A percentile compares a stretch with the other conserved stretches of the same genome.
phyloP scores from a whole-genome alignment of 2,113 vertebrate species.

The Pimephales promelas region DNA sequence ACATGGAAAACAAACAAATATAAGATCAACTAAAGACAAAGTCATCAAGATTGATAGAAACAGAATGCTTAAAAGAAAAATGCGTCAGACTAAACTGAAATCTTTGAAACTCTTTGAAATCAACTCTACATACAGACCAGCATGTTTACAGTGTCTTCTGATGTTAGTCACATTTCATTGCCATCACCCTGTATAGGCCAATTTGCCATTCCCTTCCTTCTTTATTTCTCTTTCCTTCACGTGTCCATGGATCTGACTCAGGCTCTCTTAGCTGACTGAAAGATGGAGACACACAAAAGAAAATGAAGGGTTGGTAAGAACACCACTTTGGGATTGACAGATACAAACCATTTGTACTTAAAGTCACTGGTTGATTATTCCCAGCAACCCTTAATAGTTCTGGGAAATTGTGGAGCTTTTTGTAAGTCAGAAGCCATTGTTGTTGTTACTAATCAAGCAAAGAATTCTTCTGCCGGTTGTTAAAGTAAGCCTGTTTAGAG shows the following conservation, averaged over 20 bases:
- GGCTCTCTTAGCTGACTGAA: neutral
- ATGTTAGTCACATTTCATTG: neutral
- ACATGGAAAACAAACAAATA: neutral
- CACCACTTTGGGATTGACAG: neutral
- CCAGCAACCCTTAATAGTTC: neutral
- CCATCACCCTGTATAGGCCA: neutral
- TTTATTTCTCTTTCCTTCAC: neutral
- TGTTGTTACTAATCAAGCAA: neutral
- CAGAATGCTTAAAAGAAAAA: neutral
- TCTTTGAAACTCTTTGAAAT: conserved; percentile 9
- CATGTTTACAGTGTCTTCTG: neutral
- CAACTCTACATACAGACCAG: neutral
- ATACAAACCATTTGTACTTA: conserved; percentile 11
- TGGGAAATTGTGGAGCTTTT: conserved; percentile 12
- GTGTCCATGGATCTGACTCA: conserved; percentile 18
- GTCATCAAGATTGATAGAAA: neutral
- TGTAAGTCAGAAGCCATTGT: neutral
- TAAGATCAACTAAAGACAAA: neutral
- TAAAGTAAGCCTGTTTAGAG: neutral
- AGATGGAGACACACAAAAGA: conserved; percentile 6
- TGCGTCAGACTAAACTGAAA: neutral
- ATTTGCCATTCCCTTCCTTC: neutral
- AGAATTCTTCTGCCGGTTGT: neutral
- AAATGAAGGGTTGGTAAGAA: conserved; percentile 19
- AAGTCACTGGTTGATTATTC: conserved; percentile 21